phyloP scores from a whole-genome alignment of 2,797 vertebrate species.

The Tapirus indicus region DNA sequence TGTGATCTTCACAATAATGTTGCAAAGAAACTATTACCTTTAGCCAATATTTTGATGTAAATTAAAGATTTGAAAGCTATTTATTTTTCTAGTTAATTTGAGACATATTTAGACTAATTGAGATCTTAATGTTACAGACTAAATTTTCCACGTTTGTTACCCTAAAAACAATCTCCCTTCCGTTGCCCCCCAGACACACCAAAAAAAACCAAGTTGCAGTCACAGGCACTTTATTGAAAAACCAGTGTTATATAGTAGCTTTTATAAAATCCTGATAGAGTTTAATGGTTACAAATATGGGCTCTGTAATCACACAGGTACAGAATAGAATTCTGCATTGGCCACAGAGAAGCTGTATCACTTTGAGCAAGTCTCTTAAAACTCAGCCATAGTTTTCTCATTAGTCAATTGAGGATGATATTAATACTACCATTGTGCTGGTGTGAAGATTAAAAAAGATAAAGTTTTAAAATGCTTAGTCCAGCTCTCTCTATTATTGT shows the following conservation, averaged over 20 bases:
- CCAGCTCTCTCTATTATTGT: not conserved
- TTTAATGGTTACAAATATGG: not conserved
- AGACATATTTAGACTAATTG: not conserved
- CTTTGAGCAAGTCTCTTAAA: not conserved
- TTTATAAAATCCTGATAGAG: not conserved
- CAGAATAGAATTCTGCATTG: not conserved
- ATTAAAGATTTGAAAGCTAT: slow-evolving; percentile 14
- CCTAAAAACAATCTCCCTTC: not conserved
- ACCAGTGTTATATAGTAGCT: not conserved
- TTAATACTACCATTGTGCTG: not conserved
- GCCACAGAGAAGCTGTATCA: not conserved
- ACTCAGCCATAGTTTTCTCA: not conserved
- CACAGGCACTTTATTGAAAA: not conserved
- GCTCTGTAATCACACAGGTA: not conserved
- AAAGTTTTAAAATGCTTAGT: not conserved
- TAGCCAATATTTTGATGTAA: not conserved
- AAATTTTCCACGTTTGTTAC: not conserved
- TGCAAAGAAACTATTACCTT: slow-evolving; percentile 12
- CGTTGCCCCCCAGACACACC: not conserved
- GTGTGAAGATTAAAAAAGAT: not conserved
- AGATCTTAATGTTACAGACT: not conserved
- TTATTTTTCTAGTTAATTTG: slow-evolving; percentile 39
- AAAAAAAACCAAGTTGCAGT: not conserved
- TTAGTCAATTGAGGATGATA: not conserved
- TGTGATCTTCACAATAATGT: not conserved